Evolutionary conservation across 2,888 invertebrate genomes (phyloP).

Genomic region (Trichogramma dendrolimi): DNA sequence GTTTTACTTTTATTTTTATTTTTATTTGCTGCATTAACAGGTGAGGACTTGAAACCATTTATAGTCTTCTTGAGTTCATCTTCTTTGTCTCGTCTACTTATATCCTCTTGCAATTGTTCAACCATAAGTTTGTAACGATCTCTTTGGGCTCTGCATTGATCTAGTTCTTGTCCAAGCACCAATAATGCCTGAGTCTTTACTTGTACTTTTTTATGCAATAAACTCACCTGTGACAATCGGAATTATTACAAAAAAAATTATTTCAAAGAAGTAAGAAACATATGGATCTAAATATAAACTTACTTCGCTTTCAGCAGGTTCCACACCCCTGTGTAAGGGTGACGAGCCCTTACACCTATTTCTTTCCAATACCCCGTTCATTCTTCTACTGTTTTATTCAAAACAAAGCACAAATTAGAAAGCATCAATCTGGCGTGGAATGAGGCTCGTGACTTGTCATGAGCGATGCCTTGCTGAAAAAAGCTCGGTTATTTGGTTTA

Average conservation of each 20-base stretch:
- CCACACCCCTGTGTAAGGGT: neutral
- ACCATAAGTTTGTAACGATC: constrained; percentile 78
- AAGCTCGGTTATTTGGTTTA: too few relatives aligned
- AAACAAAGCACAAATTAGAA: neutral
- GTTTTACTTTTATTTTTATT: neutral
- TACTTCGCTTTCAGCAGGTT: constrained; percentile 14
- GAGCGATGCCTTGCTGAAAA: too few relatives aligned
- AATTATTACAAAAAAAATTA: neutral
- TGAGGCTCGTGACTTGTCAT: too few relatives aligned
- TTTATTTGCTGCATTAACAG: neutral
- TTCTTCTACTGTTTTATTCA: neutral
- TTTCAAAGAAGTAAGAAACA: neutral
- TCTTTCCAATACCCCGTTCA: constrained; percentile 22
- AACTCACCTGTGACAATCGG: constrained; percentile 26
- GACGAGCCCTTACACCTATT: constrained; percentile 20
- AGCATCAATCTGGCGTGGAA: too few relatives aligned
- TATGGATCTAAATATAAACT: neutral
- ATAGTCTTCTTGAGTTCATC: constrained; percentile 31
- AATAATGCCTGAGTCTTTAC: constrained; percentile 78
- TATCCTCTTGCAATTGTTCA: constrained; percentile 66
- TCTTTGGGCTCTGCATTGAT: constrained; percentile 72
- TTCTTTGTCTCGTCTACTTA: constrained; percentile 52
- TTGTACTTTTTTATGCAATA: constrained; percentile 60
- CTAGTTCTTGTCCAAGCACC: constrained; percentile 73
- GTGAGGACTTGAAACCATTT: constrained; percentile 28